These are phyloP conservation scores for Psephotus haematonotus DNA, from an alignment of 2,113 vertebrate genomes.

Conservation along the genomic window DNA sequence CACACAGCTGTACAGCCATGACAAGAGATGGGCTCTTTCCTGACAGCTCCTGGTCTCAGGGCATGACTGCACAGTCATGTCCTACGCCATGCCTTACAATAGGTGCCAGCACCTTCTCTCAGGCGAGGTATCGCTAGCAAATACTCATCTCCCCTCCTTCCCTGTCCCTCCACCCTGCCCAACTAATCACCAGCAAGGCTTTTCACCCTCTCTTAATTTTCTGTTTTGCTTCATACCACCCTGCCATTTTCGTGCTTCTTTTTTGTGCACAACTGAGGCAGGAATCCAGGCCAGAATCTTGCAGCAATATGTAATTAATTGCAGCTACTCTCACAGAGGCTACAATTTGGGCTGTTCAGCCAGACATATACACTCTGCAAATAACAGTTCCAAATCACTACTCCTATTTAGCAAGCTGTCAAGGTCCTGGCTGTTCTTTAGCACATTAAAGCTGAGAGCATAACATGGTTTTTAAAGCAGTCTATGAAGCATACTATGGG, in stretches of 20 bases:
- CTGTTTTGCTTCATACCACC: neutral
- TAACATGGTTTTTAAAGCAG: neutral
- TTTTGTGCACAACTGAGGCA: neutral
- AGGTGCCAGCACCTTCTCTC: neutral
- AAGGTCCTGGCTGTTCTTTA: neutral
- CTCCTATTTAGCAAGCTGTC: slow-evolving; percentile 6
- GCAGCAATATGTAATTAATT: neutral
- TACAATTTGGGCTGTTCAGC: neutral
- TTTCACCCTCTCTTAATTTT: neutral
- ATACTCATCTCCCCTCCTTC: neutral
- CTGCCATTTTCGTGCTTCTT: neutral
- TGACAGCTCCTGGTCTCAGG: neutral
- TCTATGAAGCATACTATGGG: neutral
- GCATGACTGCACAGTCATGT: fast-evolving
- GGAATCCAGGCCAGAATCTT: neutral
- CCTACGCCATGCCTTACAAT: neutral
- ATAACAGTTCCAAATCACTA: neutral
- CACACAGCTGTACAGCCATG: neutral
- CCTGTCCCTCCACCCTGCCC: neutral
- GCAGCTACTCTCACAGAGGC: neutral
- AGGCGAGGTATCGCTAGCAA: neutral
- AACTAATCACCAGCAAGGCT: neutral
- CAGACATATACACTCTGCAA: neutral
- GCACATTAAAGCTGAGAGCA: neutral
- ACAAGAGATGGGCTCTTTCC: neutral